Evolutionary conservation across 2,888 invertebrate genomes (phyloP).

Genomic region (Agonopterix arenella): DNA sequence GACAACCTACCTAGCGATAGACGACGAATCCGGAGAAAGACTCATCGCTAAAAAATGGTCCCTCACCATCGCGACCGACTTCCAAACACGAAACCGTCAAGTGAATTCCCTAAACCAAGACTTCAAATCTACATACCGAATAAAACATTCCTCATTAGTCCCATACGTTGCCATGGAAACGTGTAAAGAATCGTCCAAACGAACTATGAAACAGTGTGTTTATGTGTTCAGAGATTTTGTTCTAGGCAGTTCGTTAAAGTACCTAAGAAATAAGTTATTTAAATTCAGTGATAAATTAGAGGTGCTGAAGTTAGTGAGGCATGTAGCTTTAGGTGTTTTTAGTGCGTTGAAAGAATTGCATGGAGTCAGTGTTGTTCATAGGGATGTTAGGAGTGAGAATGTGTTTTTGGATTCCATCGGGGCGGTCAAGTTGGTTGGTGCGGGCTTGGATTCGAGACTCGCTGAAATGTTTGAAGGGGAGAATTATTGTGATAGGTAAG

Average conservation of each 20-base stretch:
- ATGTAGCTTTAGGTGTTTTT: slow-evolving; percentile 83
- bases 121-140: slow-evolving; percentile 80
- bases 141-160: slow-evolving; percentile 84
- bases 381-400: slow-evolving; percentile 85
- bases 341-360: slow-evolving; percentile 88
- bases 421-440: slow-evolving; percentile 79
- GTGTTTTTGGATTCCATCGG: slow-evolving; percentile 84
- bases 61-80: slow-evolving; percentile 58
- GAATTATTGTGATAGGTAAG: slow-evolving; percentile 55
- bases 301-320: slow-evolving; percentile 68
- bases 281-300: slow-evolving; percentile 46
- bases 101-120: slow-evolving; percentile 86
- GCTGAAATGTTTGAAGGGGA: slow-evolving; percentile 73
- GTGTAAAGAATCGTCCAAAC: slow-evolving; percentile 73
- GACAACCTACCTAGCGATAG: slow-evolving; percentile 85
- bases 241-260: slow-evolving; percentile 58
- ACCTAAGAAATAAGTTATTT: slow-evolving; percentile 30
- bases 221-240: slow-evolving; percentile 85
- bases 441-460: slow-evolving; percentile 82
- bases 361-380: slow-evolving; percentile 88
- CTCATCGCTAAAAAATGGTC: slow-evolving; percentile 88
- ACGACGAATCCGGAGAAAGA: slow-evolving; percentile 82
- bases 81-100: slow-evolving; percentile 71
- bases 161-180: slow-evolving; percentile 85
- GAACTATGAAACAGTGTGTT: slow-evolving; percentile 58